Conservation (phyloP, 2,797 vertebrate species). For the Acrossocheilus fasciatus region DNA sequence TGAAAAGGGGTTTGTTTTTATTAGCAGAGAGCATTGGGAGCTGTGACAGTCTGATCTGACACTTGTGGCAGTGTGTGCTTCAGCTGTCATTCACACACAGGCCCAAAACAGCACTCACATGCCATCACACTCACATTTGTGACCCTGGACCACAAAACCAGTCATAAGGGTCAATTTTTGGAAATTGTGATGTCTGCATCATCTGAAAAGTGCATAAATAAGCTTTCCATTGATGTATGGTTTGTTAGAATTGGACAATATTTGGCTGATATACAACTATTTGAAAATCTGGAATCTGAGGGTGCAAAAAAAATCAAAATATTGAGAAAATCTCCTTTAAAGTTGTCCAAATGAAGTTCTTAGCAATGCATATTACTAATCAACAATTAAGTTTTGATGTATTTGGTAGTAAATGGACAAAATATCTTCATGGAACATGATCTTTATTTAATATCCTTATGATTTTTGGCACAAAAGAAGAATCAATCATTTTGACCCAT, state of each 20-base stretch:
- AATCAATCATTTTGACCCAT: too few relatives aligned
- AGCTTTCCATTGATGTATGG: background rate
- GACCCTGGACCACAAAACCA: background rate
- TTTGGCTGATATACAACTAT: too few relatives aligned
- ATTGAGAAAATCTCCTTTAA: too few relatives aligned
- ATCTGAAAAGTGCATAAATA: background rate
- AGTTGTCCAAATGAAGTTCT: background rate
- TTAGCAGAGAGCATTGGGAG: background rate
- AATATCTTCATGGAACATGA: background rate
- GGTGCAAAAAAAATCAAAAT: background rate
- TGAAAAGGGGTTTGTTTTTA: background rate
- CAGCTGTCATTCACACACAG: constrained; percentile 33
- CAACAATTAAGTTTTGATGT: background rate
- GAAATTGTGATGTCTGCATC: background rate
- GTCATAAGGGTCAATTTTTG: accelerated
- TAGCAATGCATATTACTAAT: background rate
- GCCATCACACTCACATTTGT: background rate
- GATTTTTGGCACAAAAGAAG: too few relatives aligned
- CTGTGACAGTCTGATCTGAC: background rate
- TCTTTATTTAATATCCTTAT: background rate
- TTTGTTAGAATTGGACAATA: background rate
- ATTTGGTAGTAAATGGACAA: background rate
- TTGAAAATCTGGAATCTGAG: background rate
- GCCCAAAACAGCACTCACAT: background rate
- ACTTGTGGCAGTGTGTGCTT: constrained; percentile 4